These are phyloP conservation scores for Melanotaenia pygmaea DNA, from an alignment of 2,797 vertebrate species.

Conservation along the genomic window DNA sequence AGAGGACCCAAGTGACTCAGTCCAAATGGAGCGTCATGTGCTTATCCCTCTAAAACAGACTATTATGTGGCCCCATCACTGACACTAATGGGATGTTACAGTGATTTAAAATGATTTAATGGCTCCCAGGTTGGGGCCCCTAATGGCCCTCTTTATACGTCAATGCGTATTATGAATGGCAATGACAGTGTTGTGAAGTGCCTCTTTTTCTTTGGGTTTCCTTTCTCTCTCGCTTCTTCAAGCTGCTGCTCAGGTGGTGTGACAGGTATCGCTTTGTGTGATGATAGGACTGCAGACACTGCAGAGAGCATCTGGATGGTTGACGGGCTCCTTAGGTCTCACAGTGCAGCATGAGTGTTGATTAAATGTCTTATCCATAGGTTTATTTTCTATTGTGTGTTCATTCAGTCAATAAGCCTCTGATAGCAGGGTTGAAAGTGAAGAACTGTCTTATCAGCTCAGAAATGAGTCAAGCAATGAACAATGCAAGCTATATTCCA, in stretches of 20 bases:
- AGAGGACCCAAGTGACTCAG: conserved; percentile 90
- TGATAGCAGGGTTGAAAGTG: neutral
- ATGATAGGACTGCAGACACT: conserved; percentile 55
- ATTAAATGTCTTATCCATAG: conserved; percentile 35
- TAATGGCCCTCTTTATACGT: conserved; percentile 99
- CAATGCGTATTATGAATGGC: conserved; percentile 99
- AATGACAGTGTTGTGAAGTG: conserved; percentile 99
- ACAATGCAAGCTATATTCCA: neutral
- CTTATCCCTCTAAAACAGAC: conserved; percentile 98
- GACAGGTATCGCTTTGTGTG: conserved; percentile 78
- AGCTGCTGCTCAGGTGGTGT: conserved; percentile 81
- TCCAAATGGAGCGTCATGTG: conserved; percentile 95
- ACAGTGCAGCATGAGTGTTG: conserved; percentile 36
- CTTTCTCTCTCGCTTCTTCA: conserved; percentile 19
- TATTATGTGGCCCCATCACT: conserved; percentile 98
- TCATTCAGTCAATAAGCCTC: neutral
- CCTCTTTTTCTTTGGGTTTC: conserved; percentile 87
- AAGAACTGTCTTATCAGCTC: neutral
- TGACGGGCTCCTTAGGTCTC: conserved; percentile 46
- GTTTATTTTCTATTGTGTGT: conserved; percentile 47
- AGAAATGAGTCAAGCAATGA: neutral
- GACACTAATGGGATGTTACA: conserved; percentile 99
- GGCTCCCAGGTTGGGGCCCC: conserved; percentile 98
- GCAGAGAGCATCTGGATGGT: conserved; percentile 46
- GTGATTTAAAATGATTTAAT: conserved; percentile 99